Conservation (phyloP, 2,113 vertebrate species). For the Xenopus tropicalis region DNA sequence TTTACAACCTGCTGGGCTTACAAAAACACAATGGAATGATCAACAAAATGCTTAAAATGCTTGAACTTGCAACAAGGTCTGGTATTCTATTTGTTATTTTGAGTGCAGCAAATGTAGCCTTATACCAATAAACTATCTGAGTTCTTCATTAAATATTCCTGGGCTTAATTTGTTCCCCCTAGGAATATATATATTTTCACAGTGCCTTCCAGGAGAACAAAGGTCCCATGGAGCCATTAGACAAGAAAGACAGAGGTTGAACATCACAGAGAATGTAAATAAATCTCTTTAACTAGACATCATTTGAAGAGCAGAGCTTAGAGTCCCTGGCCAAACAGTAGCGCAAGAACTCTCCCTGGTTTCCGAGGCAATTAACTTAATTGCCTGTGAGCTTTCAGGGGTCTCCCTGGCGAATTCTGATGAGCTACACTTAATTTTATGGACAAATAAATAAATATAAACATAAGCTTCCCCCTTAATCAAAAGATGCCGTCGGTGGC, state of each 20-base stretch:
- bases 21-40: too few relatives aligned
- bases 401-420: neutral
- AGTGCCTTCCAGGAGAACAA: neutral
- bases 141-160: too few relatives aligned
- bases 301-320: neutral
- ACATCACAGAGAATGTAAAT: neutral
- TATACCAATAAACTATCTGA: too few relatives aligned
- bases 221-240: neutral
- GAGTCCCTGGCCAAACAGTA: neutral
- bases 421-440: constrained; percentile 2
- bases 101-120: too few relatives aligned
- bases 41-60: too few relatives aligned
- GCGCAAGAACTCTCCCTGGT: neutral
- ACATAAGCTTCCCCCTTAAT: neutral
- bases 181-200: too few relatives aligned
- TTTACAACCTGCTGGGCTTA: too few relatives aligned
- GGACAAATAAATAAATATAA: neutral
- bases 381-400: constrained; percentile 5
- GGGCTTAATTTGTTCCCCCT: too few relatives aligned
- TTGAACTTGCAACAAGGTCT: too few relatives aligned
- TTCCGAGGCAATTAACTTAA: constrained; percentile 11
- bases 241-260: neutral
- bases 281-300: constrained; percentile 12
- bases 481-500: neutral
- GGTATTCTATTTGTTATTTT: too few relatives aligned